phyloP scores from a whole-genome alignment of 2,888 invertebrate species.

The Coleophora flavipennella region DNA sequence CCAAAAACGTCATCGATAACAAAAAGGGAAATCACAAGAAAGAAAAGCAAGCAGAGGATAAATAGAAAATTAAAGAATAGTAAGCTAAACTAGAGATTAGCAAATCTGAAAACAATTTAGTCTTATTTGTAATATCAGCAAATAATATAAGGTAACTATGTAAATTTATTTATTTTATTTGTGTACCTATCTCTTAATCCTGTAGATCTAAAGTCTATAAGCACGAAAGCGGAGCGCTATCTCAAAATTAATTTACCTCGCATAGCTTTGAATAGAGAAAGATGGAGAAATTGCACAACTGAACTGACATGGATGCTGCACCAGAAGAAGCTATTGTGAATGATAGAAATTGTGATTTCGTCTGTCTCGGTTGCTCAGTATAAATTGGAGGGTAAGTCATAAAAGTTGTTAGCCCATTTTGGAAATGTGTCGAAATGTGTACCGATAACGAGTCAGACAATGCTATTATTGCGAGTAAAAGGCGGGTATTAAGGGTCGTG shows the following conservation, averaged over 20 bases:
- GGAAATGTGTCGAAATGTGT: slow-evolving; percentile 4
- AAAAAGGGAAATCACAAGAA: slow-evolving; percentile 16
- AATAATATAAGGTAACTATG: too few relatives aligned
- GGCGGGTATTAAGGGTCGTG: slow-evolving; percentile 24
- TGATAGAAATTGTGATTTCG: slow-evolving; percentile 21
- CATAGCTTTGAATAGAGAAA: too few relatives aligned
- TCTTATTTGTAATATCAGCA: too few relatives aligned
- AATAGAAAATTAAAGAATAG: slow-evolving; percentile 23
- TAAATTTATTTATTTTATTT: too few relatives aligned
- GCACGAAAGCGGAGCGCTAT: slow-evolving; percentile 6
- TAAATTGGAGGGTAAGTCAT: slow-evolving; percentile 22
- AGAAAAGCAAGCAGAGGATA: slow-evolving; percentile 27
- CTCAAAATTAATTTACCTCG: slow-evolving; percentile 17
- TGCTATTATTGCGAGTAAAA: slow-evolving; percentile 25
- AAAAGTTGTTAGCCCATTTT: slow-evolving; percentile 17
- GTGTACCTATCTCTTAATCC: too few relatives aligned
- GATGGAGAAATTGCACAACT: too few relatives aligned
- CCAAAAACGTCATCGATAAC: slow-evolving; percentile 9
- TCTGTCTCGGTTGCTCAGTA: slow-evolving; percentile 12
- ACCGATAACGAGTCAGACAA: slow-evolving; percentile 12
- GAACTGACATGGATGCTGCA: too few relatives aligned
- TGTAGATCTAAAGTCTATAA: slow-evolving; percentile 1
- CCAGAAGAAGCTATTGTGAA: slow-evolving; percentile 20
- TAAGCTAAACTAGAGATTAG: slow-evolving; percentile 21
- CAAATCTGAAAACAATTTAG: too few relatives aligned